Base-by-base conservation (phyloP, 2,888 invertebrate species). In the Heliconius sara region DNA sequence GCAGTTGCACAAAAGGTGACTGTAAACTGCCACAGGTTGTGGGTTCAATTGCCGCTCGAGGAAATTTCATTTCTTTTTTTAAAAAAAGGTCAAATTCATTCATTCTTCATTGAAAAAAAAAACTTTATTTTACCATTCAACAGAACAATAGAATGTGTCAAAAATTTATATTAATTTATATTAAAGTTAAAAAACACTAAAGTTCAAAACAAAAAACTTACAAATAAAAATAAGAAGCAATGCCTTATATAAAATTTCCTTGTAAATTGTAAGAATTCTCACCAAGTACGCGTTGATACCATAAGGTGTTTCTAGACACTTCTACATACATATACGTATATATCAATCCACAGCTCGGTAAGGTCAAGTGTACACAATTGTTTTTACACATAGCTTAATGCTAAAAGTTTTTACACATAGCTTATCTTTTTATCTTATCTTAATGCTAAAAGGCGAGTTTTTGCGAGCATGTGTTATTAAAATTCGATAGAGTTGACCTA, bases 401-500 rank as follows among this genome's bases (percentile, higher is more conserved):
- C 2, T 73, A 30, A 73, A 73, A 7, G 34, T n/a, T n/a, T n/a
- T n/a, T n/a, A n/a, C n/a, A n/a, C n/a, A n/a, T n/a, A 47, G 25
- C 30, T 19, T 72, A 52, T n/a, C n/a, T n/a, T n/a, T n/a, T n/a
- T n/a, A n/a, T n/a, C n/a, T n/a, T n/a, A n/a, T n/a, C n/a, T n/a
- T n/a, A n/a, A 22, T 19, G 34, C 2, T 73, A 30, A 73, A 73
- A 7, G 34, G 57, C 30, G 7, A 57, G 52, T 30, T 73, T 57
- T 57, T 57, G 12, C n/a, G n/a, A 57, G 34, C 57, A 57, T 30
- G 30, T 57, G n/a, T n/a, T 60, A 73, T 73, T 60, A 34, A 39
- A 73, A 73, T 73, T 73, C 34, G 72, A 57, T 57, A 73, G 7
- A 72, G 57, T 30, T 73, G 72, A 73, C 72, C 72, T 73, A 73